Evolutionary conservation across 2,113 vertebrate genomes (phyloP).

Genomic region (Chaetura pelagica): DNA sequence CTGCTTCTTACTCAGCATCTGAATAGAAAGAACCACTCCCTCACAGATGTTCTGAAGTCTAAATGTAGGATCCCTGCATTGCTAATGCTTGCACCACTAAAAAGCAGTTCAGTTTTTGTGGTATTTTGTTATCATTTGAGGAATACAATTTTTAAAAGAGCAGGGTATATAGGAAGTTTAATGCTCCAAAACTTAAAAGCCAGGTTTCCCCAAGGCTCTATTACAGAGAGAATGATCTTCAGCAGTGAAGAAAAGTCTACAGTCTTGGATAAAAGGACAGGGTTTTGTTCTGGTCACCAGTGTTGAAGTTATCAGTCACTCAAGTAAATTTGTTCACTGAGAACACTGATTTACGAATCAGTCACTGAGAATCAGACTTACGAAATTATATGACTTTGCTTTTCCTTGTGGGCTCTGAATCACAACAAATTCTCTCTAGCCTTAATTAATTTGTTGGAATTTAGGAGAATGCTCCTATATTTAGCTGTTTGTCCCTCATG

Average conservation of each 20-base stretch:
- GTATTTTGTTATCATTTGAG: neutral
- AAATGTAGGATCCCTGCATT: neutral
- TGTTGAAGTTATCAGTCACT: neutral
- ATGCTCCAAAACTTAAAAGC: neutral
- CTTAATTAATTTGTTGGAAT: conserved; percentile 26
- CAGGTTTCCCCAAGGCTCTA: neutral
- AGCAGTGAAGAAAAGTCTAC: neutral
- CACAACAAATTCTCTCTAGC: neutral
- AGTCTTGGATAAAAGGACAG: neutral
- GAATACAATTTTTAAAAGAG: neutral
- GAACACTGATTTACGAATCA: neutral
- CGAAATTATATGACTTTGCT: neutral
- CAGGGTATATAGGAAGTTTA: neutral
- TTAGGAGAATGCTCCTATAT: conserved; percentile 21
- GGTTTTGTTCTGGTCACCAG: neutral
- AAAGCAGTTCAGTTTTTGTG: neutral
- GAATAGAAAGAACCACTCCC: neutral
- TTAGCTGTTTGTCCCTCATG: neutral
- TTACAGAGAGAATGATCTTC: neutral
- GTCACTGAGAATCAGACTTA: neutral
- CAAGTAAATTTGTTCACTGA: neutral
- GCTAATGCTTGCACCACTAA: neutral
- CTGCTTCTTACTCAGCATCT: neutral
- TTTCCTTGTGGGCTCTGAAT: neutral
- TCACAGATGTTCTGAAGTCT: neutral